Percentiles rank a stretch among this genome's conserved stretches.
These are phyloP conservation scores for Oxycera nigricornis DNA, from an alignment of 2,888 invertebrate genomes.

Conservation along the genomic window DNA sequence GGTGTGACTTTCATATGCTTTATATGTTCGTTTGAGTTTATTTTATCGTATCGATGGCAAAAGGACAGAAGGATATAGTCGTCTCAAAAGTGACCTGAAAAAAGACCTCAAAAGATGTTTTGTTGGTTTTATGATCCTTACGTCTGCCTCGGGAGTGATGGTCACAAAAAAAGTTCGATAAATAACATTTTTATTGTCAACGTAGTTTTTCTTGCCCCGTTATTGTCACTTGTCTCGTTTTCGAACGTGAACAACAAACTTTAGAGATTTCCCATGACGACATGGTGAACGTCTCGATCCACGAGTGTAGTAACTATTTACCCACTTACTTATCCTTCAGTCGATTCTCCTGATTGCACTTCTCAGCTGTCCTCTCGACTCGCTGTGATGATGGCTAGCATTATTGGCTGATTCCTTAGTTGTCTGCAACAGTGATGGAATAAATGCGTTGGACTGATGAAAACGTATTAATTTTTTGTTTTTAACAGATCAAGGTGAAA, in stretches of 20 bases:
- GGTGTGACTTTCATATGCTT: conserved; percentile 22
- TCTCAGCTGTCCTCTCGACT: not conserved
- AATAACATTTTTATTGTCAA: conserved; percentile 12
- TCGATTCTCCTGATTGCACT: conserved; percentile 7
- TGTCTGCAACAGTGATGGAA: no score
- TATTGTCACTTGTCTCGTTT: conserved; percentile 14
- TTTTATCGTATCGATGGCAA: not conserved
- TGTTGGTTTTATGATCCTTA: conserved; percentile 13
- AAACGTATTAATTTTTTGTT: no score
- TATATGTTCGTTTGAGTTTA: not conserved
- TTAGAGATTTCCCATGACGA: conserved; percentile 40
- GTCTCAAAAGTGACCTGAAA: not conserved
- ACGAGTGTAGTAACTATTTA: conserved; percentile 43
- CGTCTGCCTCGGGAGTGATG: not conserved
- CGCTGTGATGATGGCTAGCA: no score
- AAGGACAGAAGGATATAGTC: conserved; percentile 1
- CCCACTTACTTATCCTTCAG: conserved; percentile 17
- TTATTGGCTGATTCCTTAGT: no score
- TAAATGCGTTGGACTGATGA: no score
- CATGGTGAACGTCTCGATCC: conserved; percentile 10
- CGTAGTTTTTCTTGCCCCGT: not conserved
- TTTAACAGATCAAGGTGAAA: no score
- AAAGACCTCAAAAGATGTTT: conserved; percentile 6
- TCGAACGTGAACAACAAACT: conserved; percentile 41
- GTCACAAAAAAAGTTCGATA: conserved; percentile 10